These are phyloP conservation scores for Radopholus similis DNA, from an alignment of 1,140 invertebrate genomes.

Conservation along the genomic window DNA sequence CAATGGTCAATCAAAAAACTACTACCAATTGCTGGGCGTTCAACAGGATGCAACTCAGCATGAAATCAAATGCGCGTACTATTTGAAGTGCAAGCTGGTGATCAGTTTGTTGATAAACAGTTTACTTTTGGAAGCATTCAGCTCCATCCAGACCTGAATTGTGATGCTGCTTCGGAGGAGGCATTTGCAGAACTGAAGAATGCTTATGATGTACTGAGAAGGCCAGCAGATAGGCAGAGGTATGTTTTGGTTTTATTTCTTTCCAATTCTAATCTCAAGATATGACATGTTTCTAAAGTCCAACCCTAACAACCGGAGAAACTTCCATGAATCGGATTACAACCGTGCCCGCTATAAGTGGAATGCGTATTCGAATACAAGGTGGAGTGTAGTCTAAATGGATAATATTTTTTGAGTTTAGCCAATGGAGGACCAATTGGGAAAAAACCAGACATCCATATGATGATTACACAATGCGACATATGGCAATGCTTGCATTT, in stretches of 20 bases:
- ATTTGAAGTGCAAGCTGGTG: background rate
- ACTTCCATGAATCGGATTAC: no score
- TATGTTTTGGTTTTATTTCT: background rate
- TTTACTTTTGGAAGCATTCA: background rate
- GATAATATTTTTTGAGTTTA: background rate
- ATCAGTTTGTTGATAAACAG: background rate
- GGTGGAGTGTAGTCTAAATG: no score
- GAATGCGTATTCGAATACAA: no score
- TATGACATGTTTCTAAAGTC: background rate
- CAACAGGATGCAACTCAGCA: background rate
- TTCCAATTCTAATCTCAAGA: constrained; percentile 5
- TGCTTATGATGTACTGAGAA: background rate
- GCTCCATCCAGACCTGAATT: background rate
- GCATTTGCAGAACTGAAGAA: background rate
- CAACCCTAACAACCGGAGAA: background rate
- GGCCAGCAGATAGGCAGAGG: background rate
- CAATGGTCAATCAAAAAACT: no score
- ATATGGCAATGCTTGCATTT: background rate
- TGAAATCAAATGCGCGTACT: background rate
- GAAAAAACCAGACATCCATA: no score
- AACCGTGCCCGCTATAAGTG: no score
- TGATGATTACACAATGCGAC: background rate
- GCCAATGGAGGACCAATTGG: background rate
- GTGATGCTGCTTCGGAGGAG: background rate
- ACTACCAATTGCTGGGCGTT: background rate